Percentiles rank a stretch among this genome's conserved stretches.
Evolutionary conservation across 92 coral and sea anemone genomes (phyloP).

Genomic region (Muricea muricata): DNA sequence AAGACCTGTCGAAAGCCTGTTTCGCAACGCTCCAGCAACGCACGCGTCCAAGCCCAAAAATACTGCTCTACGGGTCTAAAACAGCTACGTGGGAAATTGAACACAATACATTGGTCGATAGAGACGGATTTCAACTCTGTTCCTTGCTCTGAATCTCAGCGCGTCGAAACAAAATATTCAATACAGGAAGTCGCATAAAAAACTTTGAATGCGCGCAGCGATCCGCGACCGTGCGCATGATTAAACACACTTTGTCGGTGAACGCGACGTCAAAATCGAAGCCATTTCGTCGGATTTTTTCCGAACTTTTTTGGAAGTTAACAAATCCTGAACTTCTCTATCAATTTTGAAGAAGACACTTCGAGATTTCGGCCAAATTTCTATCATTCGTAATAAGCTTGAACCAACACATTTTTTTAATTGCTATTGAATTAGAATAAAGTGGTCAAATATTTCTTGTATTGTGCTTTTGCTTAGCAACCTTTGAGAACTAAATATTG

Average conservation of each 20-base stretch:
- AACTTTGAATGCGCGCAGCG: constrained; percentile 4
- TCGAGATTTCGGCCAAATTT: neutral
- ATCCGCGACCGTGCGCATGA: constrained; percentile 37
- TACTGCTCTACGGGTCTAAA: neutral
- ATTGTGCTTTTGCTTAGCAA: constrained; percentile 15
- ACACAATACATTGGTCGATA: neutral
- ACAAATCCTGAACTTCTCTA: neutral
- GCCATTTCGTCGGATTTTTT: neutral
- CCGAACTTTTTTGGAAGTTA: neutral
- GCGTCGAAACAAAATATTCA: neutral
- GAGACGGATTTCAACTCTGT: too few species aligned
- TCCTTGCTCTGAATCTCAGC: too few species aligned
- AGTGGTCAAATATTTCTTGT: constrained; percentile 13
- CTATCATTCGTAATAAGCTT: neutral
- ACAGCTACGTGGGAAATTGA: neutral
- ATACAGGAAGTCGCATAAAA: constrained; percentile 14
- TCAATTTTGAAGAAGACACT: neutral
- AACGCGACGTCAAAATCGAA: neutral
- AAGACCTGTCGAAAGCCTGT: neutral
- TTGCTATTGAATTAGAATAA: neutral
- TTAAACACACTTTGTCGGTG: constrained; percentile 1
- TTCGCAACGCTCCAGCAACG: neutral
- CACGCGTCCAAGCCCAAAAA: neutral
- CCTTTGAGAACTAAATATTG: constrained; percentile 20
- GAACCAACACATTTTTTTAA: constrained; percentile 30